A percentile compares a stretch with the other conserved stretches of the same genome.
These are phyloP conservation scores for Oscheius onirici DNA, from an alignment of 2,888 invertebrate species.

Conservation along the genomic window DNA sequence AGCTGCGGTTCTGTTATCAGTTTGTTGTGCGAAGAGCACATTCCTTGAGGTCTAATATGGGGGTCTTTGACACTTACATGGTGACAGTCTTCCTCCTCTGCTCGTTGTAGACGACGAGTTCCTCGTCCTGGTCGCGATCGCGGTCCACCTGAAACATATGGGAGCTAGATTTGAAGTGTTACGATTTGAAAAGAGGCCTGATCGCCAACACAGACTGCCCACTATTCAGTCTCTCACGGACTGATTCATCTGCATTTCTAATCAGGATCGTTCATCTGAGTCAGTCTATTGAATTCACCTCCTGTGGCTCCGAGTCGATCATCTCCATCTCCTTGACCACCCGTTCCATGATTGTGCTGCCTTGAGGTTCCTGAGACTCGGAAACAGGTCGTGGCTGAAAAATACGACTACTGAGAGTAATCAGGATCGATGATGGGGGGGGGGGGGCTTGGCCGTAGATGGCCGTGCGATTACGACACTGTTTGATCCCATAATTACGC, in stretches of 20 bases:
- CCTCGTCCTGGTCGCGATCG: conserved; percentile 57
- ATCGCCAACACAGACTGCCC: too few relatives aligned
- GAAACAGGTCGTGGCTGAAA: conserved; percentile 4
- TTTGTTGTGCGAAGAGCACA: too few relatives aligned
- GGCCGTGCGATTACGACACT: conserved; percentile 16
- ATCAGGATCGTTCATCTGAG: background rate
- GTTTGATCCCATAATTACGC: conserved; percentile 23
- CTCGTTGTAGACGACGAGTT: conserved; percentile 53
- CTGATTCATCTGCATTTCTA: conserved; percentile 26
- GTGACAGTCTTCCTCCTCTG: conserved; percentile 54
- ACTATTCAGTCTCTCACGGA: too few relatives aligned
- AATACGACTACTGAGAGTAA: background rate
- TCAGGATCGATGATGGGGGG: background rate
- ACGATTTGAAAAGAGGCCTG: background rate
- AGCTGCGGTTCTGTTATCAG: too few relatives aligned
- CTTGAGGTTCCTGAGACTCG: background rate
- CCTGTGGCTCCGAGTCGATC: conserved; percentile 14
- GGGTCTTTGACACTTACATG: conserved; percentile 46
- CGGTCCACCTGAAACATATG: conserved; percentile 46
- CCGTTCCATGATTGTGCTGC: conserved; percentile 27
- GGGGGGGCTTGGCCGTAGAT: conserved; percentile 10
- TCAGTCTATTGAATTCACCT: background rate
- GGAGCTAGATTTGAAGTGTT: background rate
- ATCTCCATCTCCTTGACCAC: conserved; percentile 29
- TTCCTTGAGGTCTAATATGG: background rate